Evolutionary conservation across 2,113 vertebrate genomes (phyloP).

Genomic region (Tauraco erythrolophus): DNA sequence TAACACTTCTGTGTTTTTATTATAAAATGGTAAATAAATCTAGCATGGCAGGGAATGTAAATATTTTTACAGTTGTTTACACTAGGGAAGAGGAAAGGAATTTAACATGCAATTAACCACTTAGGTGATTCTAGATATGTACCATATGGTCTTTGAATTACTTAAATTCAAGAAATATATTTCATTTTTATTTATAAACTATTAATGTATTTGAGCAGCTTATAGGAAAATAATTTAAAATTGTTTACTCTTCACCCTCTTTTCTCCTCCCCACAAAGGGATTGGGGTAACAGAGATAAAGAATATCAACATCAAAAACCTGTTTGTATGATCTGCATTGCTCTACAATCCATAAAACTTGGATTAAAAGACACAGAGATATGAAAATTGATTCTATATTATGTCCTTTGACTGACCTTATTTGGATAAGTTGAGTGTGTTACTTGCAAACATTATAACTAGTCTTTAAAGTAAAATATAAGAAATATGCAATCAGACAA

Average conservation of each 20-base stretch:
- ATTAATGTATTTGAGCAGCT: not conserved
- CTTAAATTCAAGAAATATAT: slow-evolving; percentile 45
- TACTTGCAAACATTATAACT: not conserved
- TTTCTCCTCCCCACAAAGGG: not conserved
- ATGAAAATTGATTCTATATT: not conserved
- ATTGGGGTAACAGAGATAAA: not conserved
- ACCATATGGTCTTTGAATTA: slow-evolving; percentile 74
- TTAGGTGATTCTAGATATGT: slow-evolving; percentile 76
- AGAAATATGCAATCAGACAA: not conserved
- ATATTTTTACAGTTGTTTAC: slow-evolving; percentile 82
- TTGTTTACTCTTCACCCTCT: not conserved
- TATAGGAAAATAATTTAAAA: not conserved
- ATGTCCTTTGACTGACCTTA: not conserved
- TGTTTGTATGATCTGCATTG: not conserved
- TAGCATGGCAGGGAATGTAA: slow-evolving; percentile 76
- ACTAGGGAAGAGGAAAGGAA: slow-evolving; percentile 80
- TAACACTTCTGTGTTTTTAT: slow-evolving; percentile 83
- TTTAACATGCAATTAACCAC: slow-evolving; percentile 83
- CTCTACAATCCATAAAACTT: not conserved
- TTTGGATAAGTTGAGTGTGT: not conserved
- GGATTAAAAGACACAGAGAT: not conserved
- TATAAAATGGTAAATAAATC: slow-evolving; percentile 82
- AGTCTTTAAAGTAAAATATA: not conserved
- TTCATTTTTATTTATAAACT: slow-evolving; percentile 27
- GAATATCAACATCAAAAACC: not conserved